Evolutionary conservation across 2,888 invertebrate species (phyloP), one percentile per base, ranked within the genome.

Genomic region (Theretra japonica): DNA sequence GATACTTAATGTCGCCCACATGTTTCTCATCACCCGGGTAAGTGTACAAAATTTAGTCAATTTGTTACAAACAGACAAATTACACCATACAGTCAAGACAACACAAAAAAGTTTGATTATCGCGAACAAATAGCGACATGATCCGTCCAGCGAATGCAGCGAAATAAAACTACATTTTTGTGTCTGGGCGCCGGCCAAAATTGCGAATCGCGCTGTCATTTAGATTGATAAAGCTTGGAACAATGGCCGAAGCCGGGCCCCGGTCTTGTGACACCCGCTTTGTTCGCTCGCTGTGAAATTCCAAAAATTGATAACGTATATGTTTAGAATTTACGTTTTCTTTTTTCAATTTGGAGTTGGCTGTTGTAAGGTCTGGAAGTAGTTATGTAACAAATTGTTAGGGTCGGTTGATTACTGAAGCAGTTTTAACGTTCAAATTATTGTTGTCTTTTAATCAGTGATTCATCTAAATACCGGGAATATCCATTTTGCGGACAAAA

Each of bases 141-240:
- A 59, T 72, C 57, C 65, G 19, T 56, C 59, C 59, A n/a, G 28
- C 70, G 73, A 53, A 53, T 72, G 72, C 72, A 6, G 72, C 65
- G 76, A 80, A 82, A 83, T 82, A 82, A 81, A 83, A 80, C 74
- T 75, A 76, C 71, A 78, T 73, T 75, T 73, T 75, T 73, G 68
- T 59, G 62, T 77, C 80, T 85, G 83, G 85, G 80, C 74, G 72
- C 59, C 72, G 70, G 83, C 83, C 85, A 86, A 82, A 78, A 74
- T 75, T 70, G 75, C 75, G 77, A 76, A 77, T 81, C 80, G 80
- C 78, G 74, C 75, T 82, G 77, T 76, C 81, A 74, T 79, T 85
- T 83, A 82, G 81, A 84, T 85, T 84, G 84, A 85, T 83, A 83
- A 81, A 83, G 79, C 74, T 68, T 77, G 76, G 76, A 77, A 80